These are phyloP conservation scores for Brachionus rubens DNA, from an alignment of 1,140 invertebrate genomes.

Conservation along the genomic window DNA sequence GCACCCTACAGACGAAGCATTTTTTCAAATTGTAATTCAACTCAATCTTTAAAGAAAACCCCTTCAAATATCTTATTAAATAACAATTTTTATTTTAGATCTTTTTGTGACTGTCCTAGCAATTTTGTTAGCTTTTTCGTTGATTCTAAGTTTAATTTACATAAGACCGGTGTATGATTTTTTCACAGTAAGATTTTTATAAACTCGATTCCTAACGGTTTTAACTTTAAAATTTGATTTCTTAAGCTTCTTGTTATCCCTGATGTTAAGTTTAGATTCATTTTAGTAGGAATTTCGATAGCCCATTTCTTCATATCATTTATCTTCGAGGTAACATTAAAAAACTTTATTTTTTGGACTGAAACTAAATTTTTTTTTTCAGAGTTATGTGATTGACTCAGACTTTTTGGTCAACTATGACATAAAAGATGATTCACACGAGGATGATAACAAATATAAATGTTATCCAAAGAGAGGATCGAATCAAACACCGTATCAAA, in stretches of 20 bases:
- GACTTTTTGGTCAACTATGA: conserved; percentile 36
- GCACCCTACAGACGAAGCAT: conserved; percentile 41
- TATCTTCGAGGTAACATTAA: conserved; percentile 41
- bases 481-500: conserved; percentile 40
- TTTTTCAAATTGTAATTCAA: conserved; percentile 40
- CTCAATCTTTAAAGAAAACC: neutral
- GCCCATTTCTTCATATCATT: conserved; percentile 28
- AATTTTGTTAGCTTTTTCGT: conserved; percentile 22
- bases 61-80: no score
- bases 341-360: neutral
- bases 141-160: neutral
- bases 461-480: conserved; percentile 20
- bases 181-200: conserved; percentile 2
- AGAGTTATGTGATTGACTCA: conserved; percentile 40
- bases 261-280: conserved; percentile 40
- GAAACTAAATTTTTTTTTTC: neutral
- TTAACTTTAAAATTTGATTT: neutral
- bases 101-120: conserved; percentile 8
- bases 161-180: neutral
- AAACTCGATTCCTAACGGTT: neutral
- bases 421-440: conserved; percentile 23
- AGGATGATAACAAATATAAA: conserved; percentile 4
- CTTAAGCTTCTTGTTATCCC: conserved; percentile 19
- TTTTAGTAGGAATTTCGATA: conserved; percentile 10
- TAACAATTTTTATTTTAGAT: conserved; percentile 1